phyloP scores from a whole-genome alignment of 2,888 invertebrate genomes.

The Hololepta plana region DNA sequence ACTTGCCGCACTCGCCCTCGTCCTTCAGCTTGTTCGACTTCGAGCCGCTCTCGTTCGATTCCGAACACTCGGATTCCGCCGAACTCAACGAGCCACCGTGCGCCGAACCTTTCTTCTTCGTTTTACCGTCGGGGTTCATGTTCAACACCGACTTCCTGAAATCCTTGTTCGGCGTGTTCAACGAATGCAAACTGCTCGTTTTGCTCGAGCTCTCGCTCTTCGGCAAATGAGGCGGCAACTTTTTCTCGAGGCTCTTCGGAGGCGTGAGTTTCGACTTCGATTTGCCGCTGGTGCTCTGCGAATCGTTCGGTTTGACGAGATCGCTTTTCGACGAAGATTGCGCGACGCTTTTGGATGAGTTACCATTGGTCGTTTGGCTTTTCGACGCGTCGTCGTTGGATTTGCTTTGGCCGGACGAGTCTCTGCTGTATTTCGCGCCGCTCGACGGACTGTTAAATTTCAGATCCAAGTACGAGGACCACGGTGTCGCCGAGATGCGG shows the following conservation, averaged over 20 bases:
- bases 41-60: constrained; percentile 13
- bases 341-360: constrained; percentile 29
- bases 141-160: constrained; percentile 57
- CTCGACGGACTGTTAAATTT: constrained; percentile 26
- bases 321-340: constrained; percentile 14
- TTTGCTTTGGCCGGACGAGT: constrained; percentile 32
- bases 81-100: constrained; percentile 31
- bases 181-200: constrained; percentile 20
- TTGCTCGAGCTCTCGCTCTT: constrained; percentile 22
- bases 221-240: constrained; percentile 29
- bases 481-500: constrained; percentile 34
- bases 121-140: constrained; percentile 32
- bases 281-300: constrained; percentile 12
- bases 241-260: constrained; percentile 14
- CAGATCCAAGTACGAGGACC: constrained; percentile 41
- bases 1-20: constrained; percentile 11
- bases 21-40: constrained; percentile 19
- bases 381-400: constrained; percentile 31
- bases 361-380: too few species aligned
- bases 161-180: constrained; percentile 44
- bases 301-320: constrained; percentile 10
- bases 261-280: constrained; percentile 14
- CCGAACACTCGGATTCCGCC: constrained; percentile 23
- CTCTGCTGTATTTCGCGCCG: constrained; percentile 18
- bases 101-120: constrained; percentile 23